Base-by-base conservation (phyloP, 2,113 vertebrate species). In the Oxyura jamaicensis region DNA sequence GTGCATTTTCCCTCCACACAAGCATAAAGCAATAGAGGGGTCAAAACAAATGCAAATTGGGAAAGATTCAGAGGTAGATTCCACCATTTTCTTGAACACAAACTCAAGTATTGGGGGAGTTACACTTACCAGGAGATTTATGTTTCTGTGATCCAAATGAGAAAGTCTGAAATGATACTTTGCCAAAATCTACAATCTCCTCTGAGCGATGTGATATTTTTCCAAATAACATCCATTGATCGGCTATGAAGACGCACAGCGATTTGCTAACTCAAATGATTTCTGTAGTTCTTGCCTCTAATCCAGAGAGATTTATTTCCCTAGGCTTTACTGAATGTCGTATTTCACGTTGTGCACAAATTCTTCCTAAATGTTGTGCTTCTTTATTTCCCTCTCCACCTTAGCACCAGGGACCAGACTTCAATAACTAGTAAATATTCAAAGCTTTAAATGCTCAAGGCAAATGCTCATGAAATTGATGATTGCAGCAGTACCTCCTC, bases 201-300 rank as follows among this genome's bases (percentile, higher is more conserved):
- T 72, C 35, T 53, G 48, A 53, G 21, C 13, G 10, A 72, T 19
- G 35, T 53, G 50, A 14, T 78, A 65, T 78, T 93, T 94, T 31
- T 82, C 76, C 83, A 93, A 83, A 80, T 78, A 94, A 52, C 73
- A 72, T 63, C 56, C 88, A 89, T 93, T 91, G 87, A 91, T 93
- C 6, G 0, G 39, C 83, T 90, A 16, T 50, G 31, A 90, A 93
- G 60, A 62, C 83, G 15, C 83, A 88, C 35, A 22, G 66, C 42
- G 66, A 82, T 92, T 93, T 92, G 42, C 56, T 42, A 92, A 48
- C 74, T 93, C 83, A 75, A 28, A 76, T 44, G 86, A 56, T 56
- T 84, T 42, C 77, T 89, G 58, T 44, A 15, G 16, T 20, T 91
- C 88, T 69, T 78, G 36, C 58, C 44, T 92, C 48, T 93, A 19